Evolutionary conservation across 2,113 vertebrate species (phyloP).

Genomic region (Phaethon lepturus): DNA sequence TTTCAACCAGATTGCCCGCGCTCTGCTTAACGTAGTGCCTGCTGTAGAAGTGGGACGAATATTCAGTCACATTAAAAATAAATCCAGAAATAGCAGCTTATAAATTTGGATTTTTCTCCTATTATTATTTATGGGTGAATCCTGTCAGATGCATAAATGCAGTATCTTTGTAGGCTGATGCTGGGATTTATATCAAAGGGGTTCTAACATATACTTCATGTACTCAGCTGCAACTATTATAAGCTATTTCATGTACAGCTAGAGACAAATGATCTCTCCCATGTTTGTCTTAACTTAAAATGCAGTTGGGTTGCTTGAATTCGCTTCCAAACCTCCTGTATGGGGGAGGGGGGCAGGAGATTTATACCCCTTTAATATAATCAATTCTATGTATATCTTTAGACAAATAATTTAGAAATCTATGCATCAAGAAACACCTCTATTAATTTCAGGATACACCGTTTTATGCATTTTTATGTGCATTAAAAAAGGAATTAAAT

Average conservation of each 20-base stretch:
- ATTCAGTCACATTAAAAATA: constrained; percentile 74
- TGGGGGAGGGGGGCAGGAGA: constrained; percentile 54
- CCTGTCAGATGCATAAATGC: constrained; percentile 77
- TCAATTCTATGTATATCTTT: constrained; percentile 76
- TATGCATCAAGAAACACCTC: constrained; percentile 71
- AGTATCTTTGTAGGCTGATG: constrained; percentile 68
- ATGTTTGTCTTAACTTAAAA: constrained; percentile 80
- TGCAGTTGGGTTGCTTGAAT: constrained; percentile 72
- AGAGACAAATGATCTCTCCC: constrained; percentile 76
- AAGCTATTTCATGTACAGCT: constrained; percentile 78
- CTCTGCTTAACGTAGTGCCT: constrained; percentile 71
- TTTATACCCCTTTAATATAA: constrained; percentile 76
- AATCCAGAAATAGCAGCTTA: constrained; percentile 77
- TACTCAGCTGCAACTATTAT: constrained; percentile 77
- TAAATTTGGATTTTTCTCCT: constrained; percentile 78
- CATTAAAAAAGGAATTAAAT: constrained; percentile 17
- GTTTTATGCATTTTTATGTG: constrained; percentile 69
- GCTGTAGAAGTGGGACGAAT: constrained; percentile 49
- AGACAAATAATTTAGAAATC: constrained; percentile 78
- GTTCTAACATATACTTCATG: constrained; percentile 74
- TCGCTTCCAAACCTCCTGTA: constrained; percentile 56
- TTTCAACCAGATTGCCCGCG: constrained; percentile 64
- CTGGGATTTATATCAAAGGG: constrained; percentile 78
- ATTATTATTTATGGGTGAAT: constrained; percentile 78
- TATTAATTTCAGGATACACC: constrained; percentile 71